Percentiles rank a stretch among this genome's conserved stretches.
Evolutionary conservation across 2,113 vertebrate species (phyloP).

Genomic region (Poeciliopsis occidentalis): DNA sequence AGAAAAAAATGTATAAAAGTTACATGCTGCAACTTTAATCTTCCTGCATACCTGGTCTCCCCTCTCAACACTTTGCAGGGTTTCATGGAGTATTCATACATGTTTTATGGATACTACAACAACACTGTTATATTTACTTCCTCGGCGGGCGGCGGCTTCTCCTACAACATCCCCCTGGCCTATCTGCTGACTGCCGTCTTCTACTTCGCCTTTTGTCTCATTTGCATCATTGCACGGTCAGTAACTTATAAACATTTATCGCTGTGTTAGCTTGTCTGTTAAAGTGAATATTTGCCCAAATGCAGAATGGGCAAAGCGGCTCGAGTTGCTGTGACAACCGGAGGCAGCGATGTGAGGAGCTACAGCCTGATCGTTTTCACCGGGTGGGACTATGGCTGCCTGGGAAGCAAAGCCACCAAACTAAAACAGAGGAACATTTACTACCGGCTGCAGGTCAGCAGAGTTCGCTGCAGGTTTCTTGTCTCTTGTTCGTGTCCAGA

Average conservation of each 20-base stretch:
- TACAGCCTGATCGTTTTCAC: constrained; percentile 87
- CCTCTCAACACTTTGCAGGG: constrained; percentile 74
- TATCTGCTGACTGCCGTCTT: constrained; percentile 83
- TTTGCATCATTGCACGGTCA: constrained; percentile 85
- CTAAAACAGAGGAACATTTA: constrained; percentile 84
- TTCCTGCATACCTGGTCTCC: background rate
- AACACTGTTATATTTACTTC: constrained; percentile 47
- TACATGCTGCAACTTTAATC: background rate
- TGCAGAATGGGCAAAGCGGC: constrained; percentile 82
- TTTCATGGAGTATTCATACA: constrained; percentile 86
- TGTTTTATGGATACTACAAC: constrained; percentile 91
- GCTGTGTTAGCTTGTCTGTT: background rate
- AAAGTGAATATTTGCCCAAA: constrained; percentile 12
- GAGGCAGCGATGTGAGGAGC: constrained; percentile 74
- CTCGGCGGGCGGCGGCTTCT: constrained; percentile 50
- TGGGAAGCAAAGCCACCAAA: constrained; percentile 71
- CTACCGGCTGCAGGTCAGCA: constrained; percentile 84
- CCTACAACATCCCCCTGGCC: constrained; percentile 83
- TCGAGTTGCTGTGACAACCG: constrained; percentile 81
- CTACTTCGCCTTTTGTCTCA: constrained; percentile 82
- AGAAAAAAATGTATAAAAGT: too few relatives aligned
- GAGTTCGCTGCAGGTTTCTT: background rate
- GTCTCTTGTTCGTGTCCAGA: background rate
- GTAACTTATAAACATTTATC: constrained; percentile 15
- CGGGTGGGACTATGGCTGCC: constrained; percentile 86